Percentiles rank a stretch among this genome's conserved stretches.
These are phyloP conservation scores for Sarcophaga bullata DNA, from an alignment of 1,140 invertebrate genomes.

Conservation along the genomic window DNA sequence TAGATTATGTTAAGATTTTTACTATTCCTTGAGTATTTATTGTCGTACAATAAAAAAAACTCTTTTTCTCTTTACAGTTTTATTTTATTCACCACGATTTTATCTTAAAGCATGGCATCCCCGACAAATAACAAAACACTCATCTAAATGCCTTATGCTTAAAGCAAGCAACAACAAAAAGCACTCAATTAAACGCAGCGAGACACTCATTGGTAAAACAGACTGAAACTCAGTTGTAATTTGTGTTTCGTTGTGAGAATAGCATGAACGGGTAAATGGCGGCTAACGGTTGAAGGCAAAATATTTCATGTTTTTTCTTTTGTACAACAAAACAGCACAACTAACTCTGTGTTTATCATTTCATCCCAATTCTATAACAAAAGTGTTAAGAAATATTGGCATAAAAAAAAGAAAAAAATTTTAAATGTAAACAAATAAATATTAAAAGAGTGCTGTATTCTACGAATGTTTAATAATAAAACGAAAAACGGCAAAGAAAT, in stretches of 20 bases:
- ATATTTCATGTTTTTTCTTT: background rate
- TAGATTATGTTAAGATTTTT: too few species aligned
- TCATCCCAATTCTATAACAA: background rate
- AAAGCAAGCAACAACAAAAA: too few species aligned
- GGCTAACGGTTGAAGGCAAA: background rate
- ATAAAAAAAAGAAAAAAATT: background rate
- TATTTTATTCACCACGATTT: too few species aligned
- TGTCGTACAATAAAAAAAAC: too few species aligned
- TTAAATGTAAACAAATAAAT: background rate
- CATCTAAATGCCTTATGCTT: background rate
- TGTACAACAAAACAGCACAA: background rate
- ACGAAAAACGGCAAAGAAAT: too few species aligned
- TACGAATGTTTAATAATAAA: background rate
- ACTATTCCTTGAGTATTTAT: too few species aligned
- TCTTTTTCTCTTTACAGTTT: too few species aligned
- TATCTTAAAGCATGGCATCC: background rate
- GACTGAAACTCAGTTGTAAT: slow-evolving; percentile 23
- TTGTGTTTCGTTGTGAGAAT: slow-evolving; percentile 29
- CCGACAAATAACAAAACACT: background rate
- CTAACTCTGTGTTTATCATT: too few species aligned
- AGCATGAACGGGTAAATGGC: background rate
- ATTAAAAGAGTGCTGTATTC: background rate
- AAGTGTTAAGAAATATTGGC: slow-evolving; percentile 17
- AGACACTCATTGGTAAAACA: slow-evolving; percentile 20
- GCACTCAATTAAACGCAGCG: slow-evolving; percentile 4